phyloP scores from a whole-genome alignment of 2,113 vertebrate species.

The Alligator sinensis region DNA sequence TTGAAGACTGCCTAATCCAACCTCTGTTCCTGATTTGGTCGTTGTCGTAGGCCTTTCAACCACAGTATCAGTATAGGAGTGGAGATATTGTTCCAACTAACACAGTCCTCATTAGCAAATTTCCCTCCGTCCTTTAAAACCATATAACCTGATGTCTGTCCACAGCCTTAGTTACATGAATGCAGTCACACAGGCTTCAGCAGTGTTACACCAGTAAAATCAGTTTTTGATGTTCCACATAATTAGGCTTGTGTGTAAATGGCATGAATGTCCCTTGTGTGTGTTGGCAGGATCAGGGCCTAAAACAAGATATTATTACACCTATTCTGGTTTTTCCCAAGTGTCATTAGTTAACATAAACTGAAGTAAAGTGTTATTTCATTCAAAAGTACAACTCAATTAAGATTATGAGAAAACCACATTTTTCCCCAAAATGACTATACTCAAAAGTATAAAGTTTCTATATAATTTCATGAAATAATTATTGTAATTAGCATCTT shows the following conservation, averaged over 20 bases:
- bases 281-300: neutral
- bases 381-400: slow-evolving; percentile 52
- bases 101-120: too few species aligned
- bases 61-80: too few species aligned
- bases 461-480: slow-evolving; percentile 78
- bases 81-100: too few species aligned
- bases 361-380: slow-evolving; percentile 20
- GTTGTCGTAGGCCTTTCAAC: too few species aligned
- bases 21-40: too few species aligned
- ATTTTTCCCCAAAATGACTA: slow-evolving; percentile 62
- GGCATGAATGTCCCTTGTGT: neutral
- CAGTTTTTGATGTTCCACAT: neutral
- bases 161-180: neutral
- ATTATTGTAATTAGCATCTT: slow-evolving; percentile 82
- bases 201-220: neutral
- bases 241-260: neutral
- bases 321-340: neutral
- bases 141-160: too few species aligned
- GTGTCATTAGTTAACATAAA: neutral
- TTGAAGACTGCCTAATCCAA: too few species aligned
- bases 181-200: neutral
- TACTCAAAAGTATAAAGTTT: slow-evolving; percentile 71
- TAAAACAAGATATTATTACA: neutral
- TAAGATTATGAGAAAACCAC: slow-evolving; percentile 37
- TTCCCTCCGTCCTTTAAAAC: too few species aligned